These are phyloP conservation scores for Papilio elwesi DNA, from an alignment of 2,888 invertebrate species.

Conservation along the genomic window DNA sequence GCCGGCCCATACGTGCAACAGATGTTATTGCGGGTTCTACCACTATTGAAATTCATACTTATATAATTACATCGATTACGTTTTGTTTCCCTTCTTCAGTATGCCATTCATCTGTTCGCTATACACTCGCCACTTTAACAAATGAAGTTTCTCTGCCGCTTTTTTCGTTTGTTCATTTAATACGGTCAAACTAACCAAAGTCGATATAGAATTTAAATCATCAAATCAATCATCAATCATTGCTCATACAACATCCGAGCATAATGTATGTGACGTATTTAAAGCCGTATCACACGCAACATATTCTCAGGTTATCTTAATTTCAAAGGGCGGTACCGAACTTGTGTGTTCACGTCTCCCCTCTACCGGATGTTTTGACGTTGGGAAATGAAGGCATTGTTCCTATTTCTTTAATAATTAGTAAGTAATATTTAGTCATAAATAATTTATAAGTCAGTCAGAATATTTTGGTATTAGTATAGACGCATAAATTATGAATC, in stretches of 20 bases:
- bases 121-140: background rate
- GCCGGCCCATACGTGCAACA: no score
- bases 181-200: no score
- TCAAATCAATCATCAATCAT: no score
- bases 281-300: background rate
- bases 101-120: no score
- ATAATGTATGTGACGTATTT: conserved; percentile 4
- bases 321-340: conserved; percentile 17
- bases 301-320: conserved; percentile 15
- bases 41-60: no score
- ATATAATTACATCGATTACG: no score
- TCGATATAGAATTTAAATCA: no score
- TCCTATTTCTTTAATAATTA: conserved; percentile 20
- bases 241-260: background rate
- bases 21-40: no score
- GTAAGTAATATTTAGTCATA: background rate
- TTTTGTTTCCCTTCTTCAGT: no score
- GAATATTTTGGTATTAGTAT: no score
- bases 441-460: no score
- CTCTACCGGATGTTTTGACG: conserved; percentile 2
- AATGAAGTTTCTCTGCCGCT: background rate
- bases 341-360: background rate
- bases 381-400: conserved; percentile 4
- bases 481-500: no score
- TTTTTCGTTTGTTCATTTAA: background rate